These are phyloP conservation scores for Phyllostomus hastatus DNA, from an alignment of 2,113 vertebrate species.

Conservation along the genomic window DNA sequence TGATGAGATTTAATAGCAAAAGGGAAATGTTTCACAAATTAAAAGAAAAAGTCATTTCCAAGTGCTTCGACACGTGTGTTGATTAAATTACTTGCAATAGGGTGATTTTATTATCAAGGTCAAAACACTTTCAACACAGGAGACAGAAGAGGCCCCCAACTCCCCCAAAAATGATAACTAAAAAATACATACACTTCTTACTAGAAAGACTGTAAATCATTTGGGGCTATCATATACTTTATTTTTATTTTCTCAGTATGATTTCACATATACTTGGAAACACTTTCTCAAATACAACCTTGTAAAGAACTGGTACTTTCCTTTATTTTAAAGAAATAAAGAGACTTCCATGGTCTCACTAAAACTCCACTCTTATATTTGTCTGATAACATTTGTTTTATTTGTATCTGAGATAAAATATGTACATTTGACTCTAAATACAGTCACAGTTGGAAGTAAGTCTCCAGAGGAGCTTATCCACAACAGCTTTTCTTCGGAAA, in stretches of 20 bases:
- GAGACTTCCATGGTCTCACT: neutral
- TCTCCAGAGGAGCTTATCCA: neutral
- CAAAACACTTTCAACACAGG: neutral
- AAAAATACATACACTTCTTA: neutral
- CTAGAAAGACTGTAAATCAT: neutral
- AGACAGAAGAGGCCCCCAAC: neutral
- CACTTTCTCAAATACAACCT: neutral
- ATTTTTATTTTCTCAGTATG: neutral
- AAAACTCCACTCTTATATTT: neutral
- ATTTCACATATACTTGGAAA: neutral
- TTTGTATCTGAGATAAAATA: neutral
- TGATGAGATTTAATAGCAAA: neutral
- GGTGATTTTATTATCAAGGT: slow-evolving; percentile 2
- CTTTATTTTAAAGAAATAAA: slow-evolving; percentile 14
- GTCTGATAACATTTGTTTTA: neutral
- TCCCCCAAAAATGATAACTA: neutral
- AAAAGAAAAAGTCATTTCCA: neutral
- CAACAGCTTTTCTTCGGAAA: neutral
- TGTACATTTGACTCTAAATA: neutral
- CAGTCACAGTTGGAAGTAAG: neutral
- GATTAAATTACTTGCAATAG: slow-evolving; percentile 29
- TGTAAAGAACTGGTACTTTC: neutral
- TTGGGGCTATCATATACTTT: neutral
- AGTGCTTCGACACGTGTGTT: neutral
- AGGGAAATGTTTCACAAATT: slow-evolving; percentile 24